A percentile compares a stretch with the other conserved stretches of the same genome.
Conservation (phyloP, 2,113 vertebrate genomes). For the Oryzias javanicus region DNA sequence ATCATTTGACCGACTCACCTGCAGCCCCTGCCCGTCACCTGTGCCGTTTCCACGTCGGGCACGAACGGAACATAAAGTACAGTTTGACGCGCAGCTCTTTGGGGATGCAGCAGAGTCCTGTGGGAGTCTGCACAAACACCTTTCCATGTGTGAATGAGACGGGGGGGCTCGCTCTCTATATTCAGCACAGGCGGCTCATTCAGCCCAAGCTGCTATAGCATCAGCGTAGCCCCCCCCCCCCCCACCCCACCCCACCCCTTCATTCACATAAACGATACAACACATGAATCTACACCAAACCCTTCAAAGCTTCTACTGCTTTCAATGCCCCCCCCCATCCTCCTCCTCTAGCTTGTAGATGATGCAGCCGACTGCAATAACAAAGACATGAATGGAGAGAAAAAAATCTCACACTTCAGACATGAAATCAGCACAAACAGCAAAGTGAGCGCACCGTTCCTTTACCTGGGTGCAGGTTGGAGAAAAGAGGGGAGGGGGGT, state of each 20-base stretch:
- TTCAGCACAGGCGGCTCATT: slow-evolving; percentile 63
- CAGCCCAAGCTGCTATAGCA: slow-evolving; percentile 21
- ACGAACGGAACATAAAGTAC: slow-evolving; percentile 17
- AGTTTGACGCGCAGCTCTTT: slow-evolving; percentile 53
- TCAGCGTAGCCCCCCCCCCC: slow-evolving; percentile 35
- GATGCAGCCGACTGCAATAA: slow-evolving; percentile 35
- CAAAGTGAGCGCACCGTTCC: slow-evolving; percentile 12
- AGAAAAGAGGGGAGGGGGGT: slow-evolving; percentile 8
- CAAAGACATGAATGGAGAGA: slow-evolving; percentile 58
- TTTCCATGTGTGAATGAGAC: slow-evolving; percentile 9
- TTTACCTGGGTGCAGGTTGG: slow-evolving; percentile 68
- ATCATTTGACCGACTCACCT: too few relatives aligned
- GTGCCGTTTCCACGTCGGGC: too few relatives aligned
- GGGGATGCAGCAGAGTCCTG: slow-evolving; percentile 42
- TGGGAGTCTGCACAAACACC: slow-evolving; percentile 21
- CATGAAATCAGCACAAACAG: slow-evolving; percentile 10
- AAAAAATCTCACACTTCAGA: slow-evolving; percentile 13
- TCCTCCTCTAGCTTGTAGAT: slow-evolving; percentile 18
- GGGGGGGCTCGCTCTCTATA: slow-evolving; percentile 17
- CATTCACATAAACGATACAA: slow-evolving; percentile 26
- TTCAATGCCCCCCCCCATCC: not conserved
- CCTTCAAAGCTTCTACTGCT: slow-evolving; percentile 6
- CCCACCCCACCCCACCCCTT: too few relatives aligned
- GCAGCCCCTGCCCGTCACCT: too few relatives aligned
- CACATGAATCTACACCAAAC: slow-evolving; percentile 17